phyloP scores from a whole-genome alignment of 2,888 invertebrate genomes.

The Xestia c-nigrum region DNA sequence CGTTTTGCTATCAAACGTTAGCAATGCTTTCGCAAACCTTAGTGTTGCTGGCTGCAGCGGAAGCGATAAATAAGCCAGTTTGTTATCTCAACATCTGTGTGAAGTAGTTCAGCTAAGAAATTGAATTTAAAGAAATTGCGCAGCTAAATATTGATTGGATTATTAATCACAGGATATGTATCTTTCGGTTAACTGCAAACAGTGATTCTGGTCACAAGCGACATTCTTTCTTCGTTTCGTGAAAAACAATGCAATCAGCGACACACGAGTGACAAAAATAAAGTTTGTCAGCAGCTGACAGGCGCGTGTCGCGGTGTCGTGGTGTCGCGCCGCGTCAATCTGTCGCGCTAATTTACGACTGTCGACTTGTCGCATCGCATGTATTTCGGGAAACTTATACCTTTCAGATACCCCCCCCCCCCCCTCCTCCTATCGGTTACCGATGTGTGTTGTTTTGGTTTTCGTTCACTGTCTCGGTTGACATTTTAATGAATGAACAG shows the following conservation, averaged over 20 bases:
- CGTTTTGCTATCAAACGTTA: conserved; percentile 40
- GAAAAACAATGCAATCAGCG: conserved; percentile 58
- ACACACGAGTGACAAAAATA: conserved; percentile 68
- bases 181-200: conserved; percentile 3
- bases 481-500: conserved; percentile 56
- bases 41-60: conserved; percentile 24
- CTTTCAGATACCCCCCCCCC: conserved; percentile 53
- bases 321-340: conserved; percentile 77
- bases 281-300: conserved; percentile 73
- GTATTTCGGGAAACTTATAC: conserved; percentile 64
- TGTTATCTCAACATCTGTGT: conserved; percentile 45
- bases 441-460: conserved; percentile 50
- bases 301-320: conserved; percentile 72
- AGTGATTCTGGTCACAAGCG: conserved; percentile 25
- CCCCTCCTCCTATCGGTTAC: conserved; percentile 62
- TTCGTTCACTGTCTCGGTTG: conserved; percentile 31
- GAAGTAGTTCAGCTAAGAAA: conserved; percentile 40
- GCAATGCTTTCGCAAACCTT: conserved; percentile 20
- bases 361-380: conserved; percentile 62
- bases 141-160: conserved; percentile 11
- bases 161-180: not conserved
- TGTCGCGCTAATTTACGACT: conserved; percentile 77
- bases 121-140: conserved; percentile 29
- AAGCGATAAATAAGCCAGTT: conserved; percentile 45
- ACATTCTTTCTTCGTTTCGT: conserved; percentile 34